Evolutionary conservation across 2,888 invertebrate species (phyloP).

Genomic region (Galeruca laticollis): DNA sequence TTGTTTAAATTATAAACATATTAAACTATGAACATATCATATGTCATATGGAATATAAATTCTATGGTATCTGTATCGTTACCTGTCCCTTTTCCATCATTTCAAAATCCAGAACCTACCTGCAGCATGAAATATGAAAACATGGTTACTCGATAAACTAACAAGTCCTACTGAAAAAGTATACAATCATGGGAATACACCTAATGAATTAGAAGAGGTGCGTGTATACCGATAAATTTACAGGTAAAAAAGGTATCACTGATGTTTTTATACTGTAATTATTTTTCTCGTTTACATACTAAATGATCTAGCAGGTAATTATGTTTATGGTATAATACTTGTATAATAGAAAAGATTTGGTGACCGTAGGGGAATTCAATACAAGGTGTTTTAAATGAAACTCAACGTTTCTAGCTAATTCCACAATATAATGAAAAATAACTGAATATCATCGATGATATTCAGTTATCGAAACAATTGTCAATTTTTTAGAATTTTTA

Average conservation of each 20-base stretch:
- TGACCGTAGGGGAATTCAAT: background rate
- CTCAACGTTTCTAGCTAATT: too few relatives aligned
- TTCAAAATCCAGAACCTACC: background rate
- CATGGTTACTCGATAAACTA: background rate
- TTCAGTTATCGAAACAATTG: too few relatives aligned
- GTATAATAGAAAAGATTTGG: background rate
- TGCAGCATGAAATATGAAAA: background rate
- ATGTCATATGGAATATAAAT: too few relatives aligned
- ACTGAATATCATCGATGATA: too few relatives aligned
- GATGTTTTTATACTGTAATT: constrained; percentile 7
- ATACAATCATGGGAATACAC: constrained; percentile 5
- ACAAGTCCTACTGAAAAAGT: background rate
- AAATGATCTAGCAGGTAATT: background rate
- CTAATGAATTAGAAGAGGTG: constrained; percentile 17
- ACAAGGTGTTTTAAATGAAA: too few relatives aligned
- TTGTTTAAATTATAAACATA: too few relatives aligned
- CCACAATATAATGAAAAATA: too few relatives aligned
- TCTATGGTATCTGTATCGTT: too few relatives aligned
- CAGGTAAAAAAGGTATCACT: background rate
- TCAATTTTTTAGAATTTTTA: too few relatives aligned
- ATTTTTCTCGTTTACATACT: background rate
- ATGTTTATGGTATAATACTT: constrained; percentile 1
- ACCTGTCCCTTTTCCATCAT: too few relatives aligned
- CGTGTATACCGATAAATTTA: constrained; percentile 16
- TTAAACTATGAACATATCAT: too few relatives aligned